Evolutionary conservation across 2,797 vertebrate species (phyloP).

Genomic region (Epinephelus coioides): DNA sequence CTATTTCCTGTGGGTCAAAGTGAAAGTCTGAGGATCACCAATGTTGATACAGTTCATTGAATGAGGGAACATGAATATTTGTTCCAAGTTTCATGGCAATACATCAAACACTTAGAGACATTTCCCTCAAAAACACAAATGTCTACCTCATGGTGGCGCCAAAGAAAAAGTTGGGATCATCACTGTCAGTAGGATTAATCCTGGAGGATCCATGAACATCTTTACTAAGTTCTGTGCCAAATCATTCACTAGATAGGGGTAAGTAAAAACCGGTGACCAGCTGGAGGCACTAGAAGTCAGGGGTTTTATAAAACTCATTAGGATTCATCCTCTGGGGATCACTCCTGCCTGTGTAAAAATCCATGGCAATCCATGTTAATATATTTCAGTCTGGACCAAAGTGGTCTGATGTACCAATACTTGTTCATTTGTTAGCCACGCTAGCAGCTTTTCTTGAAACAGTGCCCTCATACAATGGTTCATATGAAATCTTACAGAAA

Average conservation of each 20-base stretch:
- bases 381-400: neutral
- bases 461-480: too few relatives aligned
- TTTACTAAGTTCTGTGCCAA: neutral
- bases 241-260: neutral
- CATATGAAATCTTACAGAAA: too few relatives aligned
- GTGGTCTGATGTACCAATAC: neutral
- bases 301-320: neutral
- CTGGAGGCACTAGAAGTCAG: neutral
- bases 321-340: neutral
- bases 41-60: neutral
- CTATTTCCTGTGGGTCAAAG: too few relatives aligned
- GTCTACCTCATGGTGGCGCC: neutral
- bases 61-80: neutral
- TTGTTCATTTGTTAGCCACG: neutral
- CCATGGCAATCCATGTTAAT: neutral
- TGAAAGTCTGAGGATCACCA: neutral
- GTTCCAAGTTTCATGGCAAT: neutral
- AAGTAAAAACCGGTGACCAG: neutral
- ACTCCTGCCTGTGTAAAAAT: neutral
- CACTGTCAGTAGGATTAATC: neutral
- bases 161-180: neutral
- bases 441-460: neutral
- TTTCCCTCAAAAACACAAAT: neutral
- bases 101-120: neutral
- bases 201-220: conserved; percentile 1